Base-by-base conservation (phyloP, 2,888 invertebrate genomes). In the Agriotes lineatus region DNA sequence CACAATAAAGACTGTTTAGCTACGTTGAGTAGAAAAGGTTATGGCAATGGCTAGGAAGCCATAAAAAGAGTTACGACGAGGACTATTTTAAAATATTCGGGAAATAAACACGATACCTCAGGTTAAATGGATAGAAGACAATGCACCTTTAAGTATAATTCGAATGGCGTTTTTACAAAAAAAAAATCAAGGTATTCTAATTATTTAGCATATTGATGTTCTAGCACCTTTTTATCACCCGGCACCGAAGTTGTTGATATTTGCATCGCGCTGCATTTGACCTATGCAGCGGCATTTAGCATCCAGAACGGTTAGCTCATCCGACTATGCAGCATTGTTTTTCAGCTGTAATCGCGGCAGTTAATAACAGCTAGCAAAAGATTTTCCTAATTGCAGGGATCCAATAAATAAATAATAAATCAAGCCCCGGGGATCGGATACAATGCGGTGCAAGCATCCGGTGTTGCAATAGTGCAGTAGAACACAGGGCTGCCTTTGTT, bases 391-490 rank as follows among this genome's bases (percentile, higher is more conserved):
- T 42, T 42, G 42, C 42, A 16, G 42, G 16, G 16, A 5, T 9
- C n/a, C 9, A 20, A 48, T 10, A 52, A 33, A 33, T 52, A 52
- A 50, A 52, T 52, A 33, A 52, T 30, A 52, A 52, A 52, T 52
- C 52, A 52, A 33, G 22, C 20, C 18, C 52, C 12, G 33, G 33
- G 35, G 18, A 52, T 52, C 12, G 3, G 10, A n/a, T 58, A 58
- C 58, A 58, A 58, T 58, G 25, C 58, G 19, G 39, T 48, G 39
- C 66, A 33, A 9, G 18, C 60, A 60, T 66, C 66, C 66, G 39
- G 66, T 39, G 59, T 59, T 54, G 66, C 33, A 66, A 66, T 45
- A 22, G 30, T 57, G 64, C 45, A 64, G 25, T 30, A 19, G 18
- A 63, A 60, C 16, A 60, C 33, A 14, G 48, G 20, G 45, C 37